Base-by-base conservation (phyloP, 2,888 invertebrate species). In the Syritta pipiens region DNA sequence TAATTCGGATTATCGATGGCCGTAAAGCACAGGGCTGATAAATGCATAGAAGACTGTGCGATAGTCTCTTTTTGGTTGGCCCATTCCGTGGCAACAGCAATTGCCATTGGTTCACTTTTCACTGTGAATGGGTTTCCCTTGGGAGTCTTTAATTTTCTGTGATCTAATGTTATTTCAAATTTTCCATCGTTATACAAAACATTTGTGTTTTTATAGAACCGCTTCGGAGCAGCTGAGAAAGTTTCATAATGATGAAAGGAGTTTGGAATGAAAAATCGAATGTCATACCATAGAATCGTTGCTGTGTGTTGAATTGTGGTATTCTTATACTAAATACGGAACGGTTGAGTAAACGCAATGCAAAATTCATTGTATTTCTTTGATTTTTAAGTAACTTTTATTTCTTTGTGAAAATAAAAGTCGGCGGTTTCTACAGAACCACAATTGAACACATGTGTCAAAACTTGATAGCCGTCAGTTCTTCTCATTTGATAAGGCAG, bases 1-100 rank as follows among this genome's bases (percentile, higher is more conserved):
- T 93, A 93, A 83, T 94, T 94, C 4, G 98, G 98, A 90, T 99
- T 99, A 87, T 99, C 99, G 76, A 97, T 89, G 22, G 94, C 93
- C 17, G 97, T 97, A 85, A 96, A 97, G 85, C 96, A 95, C 26
- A 99, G 89, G 1, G 96, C 93, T 7, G 96, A 98, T 93, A 98
- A 89, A 89, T 98, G 97, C 98, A 98, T 98, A 32, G 91, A 91
- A 48, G 94, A 93, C 83, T 92, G 93, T 72, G 93, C 89, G 81
- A 99, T 94, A 59, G 90, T 90, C 20, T 95, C 93, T 81, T 92
- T 92, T 87, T 99, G 98, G 4, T 93, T 90, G 84, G 96, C 94
- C 96, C 99, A 99, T 91, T 99, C 99, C 22, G 94, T 92, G 1
- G 98, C 97, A 46, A 99, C 93, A 12, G 97, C 97, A 74, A 97